These are phyloP conservation scores for Tenthredo scrophulariae DNA, from an alignment of 2,888 invertebrate species.

Conservation along the genomic window DNA sequence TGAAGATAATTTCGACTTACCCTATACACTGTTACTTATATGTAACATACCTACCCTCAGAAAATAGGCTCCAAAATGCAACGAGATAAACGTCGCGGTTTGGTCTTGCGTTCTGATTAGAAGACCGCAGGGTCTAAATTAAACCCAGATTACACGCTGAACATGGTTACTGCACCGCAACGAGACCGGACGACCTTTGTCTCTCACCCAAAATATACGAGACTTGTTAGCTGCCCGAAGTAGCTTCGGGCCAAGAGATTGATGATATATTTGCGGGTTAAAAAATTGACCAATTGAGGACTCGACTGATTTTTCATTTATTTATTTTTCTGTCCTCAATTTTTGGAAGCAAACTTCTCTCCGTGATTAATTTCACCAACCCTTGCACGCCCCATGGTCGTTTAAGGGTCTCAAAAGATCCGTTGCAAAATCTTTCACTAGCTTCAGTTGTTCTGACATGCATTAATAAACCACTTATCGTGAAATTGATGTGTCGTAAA, in stretches of 20 bases:
- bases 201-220: slow-evolving; percentile 22
- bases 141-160: slow-evolving; percentile 17
- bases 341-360: neutral
- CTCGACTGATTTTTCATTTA: neutral
- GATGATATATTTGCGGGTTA: neutral
- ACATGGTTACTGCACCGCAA: neutral
- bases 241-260: neutral
- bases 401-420: neutral
- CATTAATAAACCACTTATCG: slow-evolving; percentile 1
- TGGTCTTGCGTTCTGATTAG: slow-evolving; percentile 36
- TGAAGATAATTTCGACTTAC: neutral
- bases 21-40: no score
- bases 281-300: neutral
- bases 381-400: neutral
- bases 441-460: neutral
- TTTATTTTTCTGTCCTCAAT: neutral
- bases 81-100: neutral
- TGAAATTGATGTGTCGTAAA: slow-evolving; percentile 15
- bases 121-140: slow-evolving; percentile 34
- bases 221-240: slow-evolving; percentile 2
- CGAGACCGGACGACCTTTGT: slow-evolving; percentile 21
- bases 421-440: neutral
- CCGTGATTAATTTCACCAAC: neutral
- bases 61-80: neutral
- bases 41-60: neutral